Conservation (phyloP, 2,113 vertebrate species). For the Lepisosteus oculatus region DNA sequence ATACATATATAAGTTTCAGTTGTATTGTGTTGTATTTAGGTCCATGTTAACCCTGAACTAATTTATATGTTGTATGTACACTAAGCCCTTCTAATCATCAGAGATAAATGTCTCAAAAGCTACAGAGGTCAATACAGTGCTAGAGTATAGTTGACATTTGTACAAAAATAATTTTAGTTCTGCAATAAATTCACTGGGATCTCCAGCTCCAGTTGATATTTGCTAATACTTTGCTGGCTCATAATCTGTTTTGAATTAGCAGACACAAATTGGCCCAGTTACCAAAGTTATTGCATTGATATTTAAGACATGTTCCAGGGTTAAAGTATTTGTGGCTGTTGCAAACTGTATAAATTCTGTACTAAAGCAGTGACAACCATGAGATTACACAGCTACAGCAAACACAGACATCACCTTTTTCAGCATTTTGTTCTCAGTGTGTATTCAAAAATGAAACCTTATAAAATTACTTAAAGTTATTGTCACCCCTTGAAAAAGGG, state of each 20-base stretch:
- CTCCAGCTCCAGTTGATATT: constrained; percentile 17
- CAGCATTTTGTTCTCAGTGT: constrained; percentile 5
- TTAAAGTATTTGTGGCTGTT: constrained; percentile 23
- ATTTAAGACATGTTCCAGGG: constrained; percentile 13
- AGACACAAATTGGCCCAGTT: neutral
- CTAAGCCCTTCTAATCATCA: constrained; percentile 51
- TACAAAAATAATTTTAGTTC: constrained; percentile 40
- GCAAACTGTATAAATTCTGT: constrained; percentile 15
- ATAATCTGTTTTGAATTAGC: constrained; percentile 7
- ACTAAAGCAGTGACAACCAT: constrained; percentile 11
- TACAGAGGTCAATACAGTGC: constrained; percentile 24
- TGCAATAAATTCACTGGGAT: constrained; percentile 22
- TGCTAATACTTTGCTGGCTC: constrained; percentile 16
- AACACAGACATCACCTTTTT: constrained; percentile 8
- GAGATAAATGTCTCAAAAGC: constrained; percentile 26
- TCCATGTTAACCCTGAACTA: constrained; percentile 45
- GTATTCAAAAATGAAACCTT: constrained; percentile 7
- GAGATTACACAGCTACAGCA: constrained; percentile 9
- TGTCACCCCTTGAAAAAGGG: neutral
- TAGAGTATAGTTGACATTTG: constrained; percentile 26
- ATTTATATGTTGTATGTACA: constrained; percentile 21
- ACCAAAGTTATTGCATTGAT: constrained; percentile 25
- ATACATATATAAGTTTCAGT: constrained; percentile 6
- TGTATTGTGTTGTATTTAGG: constrained; percentile 23
- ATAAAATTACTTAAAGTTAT: constrained; percentile 3